phyloP scores from a whole-genome alignment of 2,888 invertebrate genomes.

The Marasmarcha lunaedactyla region DNA sequence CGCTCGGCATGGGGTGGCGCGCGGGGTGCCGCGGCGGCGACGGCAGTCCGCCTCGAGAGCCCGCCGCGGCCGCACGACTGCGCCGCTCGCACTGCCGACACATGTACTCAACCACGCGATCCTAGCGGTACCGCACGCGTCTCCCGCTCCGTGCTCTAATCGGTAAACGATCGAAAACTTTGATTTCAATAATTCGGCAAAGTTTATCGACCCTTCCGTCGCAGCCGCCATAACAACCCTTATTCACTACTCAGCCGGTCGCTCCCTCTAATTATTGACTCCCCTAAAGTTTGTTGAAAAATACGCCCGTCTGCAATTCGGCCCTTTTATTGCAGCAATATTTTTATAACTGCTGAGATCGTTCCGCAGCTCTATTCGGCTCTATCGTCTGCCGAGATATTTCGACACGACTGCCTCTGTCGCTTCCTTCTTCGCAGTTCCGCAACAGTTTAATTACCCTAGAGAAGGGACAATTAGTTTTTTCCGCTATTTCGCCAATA shows the following conservation, averaged over 20 bases:
- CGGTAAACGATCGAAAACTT: background rate
- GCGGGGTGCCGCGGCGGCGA: conserved; percentile 49
- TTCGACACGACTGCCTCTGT: conserved; percentile 14
- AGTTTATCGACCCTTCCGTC: conserved; percentile 57
- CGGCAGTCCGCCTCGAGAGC: conserved; percentile 30
- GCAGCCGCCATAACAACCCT: conserved; percentile 57
- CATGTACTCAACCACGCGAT: conserved; percentile 11
- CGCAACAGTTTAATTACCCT: conserved; percentile 30
- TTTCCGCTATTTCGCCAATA: conserved; percentile 32
- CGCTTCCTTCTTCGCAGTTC: conserved; percentile 32
- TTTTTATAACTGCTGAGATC: conserved; percentile 40
- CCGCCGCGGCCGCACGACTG: conserved; percentile 37
- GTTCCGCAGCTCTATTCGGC: conserved; percentile 16
- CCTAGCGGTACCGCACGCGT: conserved; percentile 6
- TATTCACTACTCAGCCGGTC: conserved; percentile 53
- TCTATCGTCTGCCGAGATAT: conserved; percentile 14
- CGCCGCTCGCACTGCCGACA: conserved; percentile 53
- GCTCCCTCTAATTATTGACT: conserved; percentile 67
- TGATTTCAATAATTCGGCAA: conserved; percentile 15
- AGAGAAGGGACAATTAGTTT: conserved; percentile 27
- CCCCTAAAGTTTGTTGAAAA: conserved; percentile 61
- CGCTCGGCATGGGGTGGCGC: conserved; percentile 16
- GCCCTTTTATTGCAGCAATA: conserved; percentile 47
- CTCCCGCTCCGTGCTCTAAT: background rate
- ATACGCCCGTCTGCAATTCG: conserved; percentile 39